Base-by-base conservation (phyloP, 2,113 vertebrate genomes). In the Alethe diademata region DNA sequence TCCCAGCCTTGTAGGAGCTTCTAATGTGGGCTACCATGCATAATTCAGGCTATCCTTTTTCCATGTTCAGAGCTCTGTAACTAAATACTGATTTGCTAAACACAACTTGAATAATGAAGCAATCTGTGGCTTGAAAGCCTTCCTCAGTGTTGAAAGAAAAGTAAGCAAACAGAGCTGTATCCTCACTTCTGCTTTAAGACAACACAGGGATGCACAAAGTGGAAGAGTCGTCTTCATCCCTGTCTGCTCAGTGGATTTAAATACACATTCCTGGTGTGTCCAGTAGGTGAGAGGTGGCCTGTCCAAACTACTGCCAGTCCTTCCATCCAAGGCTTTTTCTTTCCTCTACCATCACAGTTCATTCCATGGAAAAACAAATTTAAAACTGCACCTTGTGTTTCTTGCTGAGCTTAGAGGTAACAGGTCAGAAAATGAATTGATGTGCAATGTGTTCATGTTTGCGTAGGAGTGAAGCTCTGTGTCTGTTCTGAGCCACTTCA, bases 11-110 rank as follows among this genome's bases (percentile, higher is more conserved):
- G 74, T 6, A 66, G n/a, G 33, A 74, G 74, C 48, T 85, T 24
- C 65, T 92, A 9, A 38, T 71, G 48, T 65, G 81, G 48, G 66
- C 75, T 87, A 60, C 33, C 78, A 64, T 81, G 65, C n/a, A 67
- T 93, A 81, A 92, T 96, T 95, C 76, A 87, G 19, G 33, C 51
- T 11, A 8, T 36, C 22, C 24, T 23, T 66, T 42, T 58, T 33
- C 58, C 72, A 5, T 58, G 51, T 92, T 86, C 84, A 62, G 78
- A 48, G 85, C 84, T 81, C 56, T 84, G 87, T 94, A 91, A 90
- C 70, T 82, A 78, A 93, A 94, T 78, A 81, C 74, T 15, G 3
- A 72, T 91, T 94, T 81, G 81, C 61, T 91, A 54, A 95, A 91
- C 50, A 31, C 78, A 45, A 24, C 62, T 43, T 71, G 70, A 91